Conservation (phyloP, 2,888 invertebrate genomes). For the Leptinotarsa haldemani region DNA sequence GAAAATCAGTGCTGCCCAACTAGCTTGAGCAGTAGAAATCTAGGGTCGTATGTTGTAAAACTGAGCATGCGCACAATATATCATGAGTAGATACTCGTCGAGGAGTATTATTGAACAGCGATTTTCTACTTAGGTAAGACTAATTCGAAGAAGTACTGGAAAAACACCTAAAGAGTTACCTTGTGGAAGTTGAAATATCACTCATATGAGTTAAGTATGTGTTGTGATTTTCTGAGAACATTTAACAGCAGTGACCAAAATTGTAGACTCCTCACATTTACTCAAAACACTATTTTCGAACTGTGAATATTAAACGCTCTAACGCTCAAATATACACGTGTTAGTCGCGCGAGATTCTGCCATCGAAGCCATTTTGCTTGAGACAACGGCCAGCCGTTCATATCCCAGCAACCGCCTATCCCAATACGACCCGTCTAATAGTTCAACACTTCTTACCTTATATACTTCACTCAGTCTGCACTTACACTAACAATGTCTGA, state of each 20-base stretch:
- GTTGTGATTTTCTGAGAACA: background rate
- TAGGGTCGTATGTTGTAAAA: too few species aligned
- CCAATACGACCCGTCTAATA: background rate
- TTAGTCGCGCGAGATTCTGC: background rate
- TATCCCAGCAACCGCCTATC: background rate
- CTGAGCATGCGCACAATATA: too few species aligned
- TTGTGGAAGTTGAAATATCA: too few species aligned
- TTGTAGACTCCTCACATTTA: background rate
- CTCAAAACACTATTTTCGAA: background rate
- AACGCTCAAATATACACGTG: background rate
- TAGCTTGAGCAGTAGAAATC: too few species aligned
- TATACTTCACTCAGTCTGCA: background rate
- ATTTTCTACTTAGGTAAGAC: too few species aligned
- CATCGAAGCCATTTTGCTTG: constrained; percentile 13
- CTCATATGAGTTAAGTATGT: too few species aligned
- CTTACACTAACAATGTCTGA: constrained; percentile 1
- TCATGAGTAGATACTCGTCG: too few species aligned
- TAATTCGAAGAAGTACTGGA: too few species aligned
- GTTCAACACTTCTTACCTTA: background rate
- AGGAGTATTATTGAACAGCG: too few species aligned
- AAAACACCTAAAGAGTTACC: too few species aligned
- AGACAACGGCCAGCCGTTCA: constrained; percentile 1
- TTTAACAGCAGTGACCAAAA: background rate
- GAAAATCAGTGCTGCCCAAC: too few species aligned
- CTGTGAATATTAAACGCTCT: background rate